phyloP scores from a whole-genome alignment of 2,888 invertebrate genomes.

The Hofmannophila pseudospretella region DNA sequence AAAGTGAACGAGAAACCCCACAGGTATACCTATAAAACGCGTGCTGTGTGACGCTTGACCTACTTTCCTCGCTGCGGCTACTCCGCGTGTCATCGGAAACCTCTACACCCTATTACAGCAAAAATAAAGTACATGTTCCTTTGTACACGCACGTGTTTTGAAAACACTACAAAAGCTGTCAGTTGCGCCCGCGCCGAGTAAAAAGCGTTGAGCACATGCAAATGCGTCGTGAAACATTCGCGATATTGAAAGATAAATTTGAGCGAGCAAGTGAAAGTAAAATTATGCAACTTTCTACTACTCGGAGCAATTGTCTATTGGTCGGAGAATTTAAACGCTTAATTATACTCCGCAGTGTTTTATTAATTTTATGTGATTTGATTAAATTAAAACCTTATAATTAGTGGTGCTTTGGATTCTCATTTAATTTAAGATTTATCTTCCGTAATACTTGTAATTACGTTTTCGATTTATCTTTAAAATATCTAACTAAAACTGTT shows the following conservation, averaged over 20 bases:
- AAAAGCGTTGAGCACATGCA: constrained; percentile 52
- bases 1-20: constrained; percentile 54
- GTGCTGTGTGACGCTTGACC: constrained; percentile 68
- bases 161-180: constrained; percentile 33
- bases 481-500: too few relatives aligned
- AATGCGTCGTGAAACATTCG: constrained; percentile 56
- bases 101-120: constrained; percentile 29
- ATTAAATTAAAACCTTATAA: too few relatives aligned
- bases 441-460: too few relatives aligned
- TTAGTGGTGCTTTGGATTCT: too few relatives aligned
- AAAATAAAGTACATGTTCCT: constrained; percentile 45
- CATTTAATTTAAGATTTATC: too few relatives aligned
- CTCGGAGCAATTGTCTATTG: constrained; percentile 24
- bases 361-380: too few relatives aligned
- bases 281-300: constrained; percentile 74
- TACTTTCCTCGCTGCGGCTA: constrained; percentile 65
- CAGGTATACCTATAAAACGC: constrained; percentile 64
- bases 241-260: constrained; percentile 59
- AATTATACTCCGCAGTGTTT: too few relatives aligned
- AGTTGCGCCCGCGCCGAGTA: constrained; percentile 32
- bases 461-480: too few relatives aligned
- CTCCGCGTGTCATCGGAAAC: constrained; percentile 2
- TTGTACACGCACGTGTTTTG: constrained; percentile 14
- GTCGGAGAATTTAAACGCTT: constrained; percentile 24
- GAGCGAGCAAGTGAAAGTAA: constrained; percentile 62